Evolutionary conservation across 2,797 vertebrate genomes (phyloP).

Genomic region (Mastacembelus armatus): DNA sequence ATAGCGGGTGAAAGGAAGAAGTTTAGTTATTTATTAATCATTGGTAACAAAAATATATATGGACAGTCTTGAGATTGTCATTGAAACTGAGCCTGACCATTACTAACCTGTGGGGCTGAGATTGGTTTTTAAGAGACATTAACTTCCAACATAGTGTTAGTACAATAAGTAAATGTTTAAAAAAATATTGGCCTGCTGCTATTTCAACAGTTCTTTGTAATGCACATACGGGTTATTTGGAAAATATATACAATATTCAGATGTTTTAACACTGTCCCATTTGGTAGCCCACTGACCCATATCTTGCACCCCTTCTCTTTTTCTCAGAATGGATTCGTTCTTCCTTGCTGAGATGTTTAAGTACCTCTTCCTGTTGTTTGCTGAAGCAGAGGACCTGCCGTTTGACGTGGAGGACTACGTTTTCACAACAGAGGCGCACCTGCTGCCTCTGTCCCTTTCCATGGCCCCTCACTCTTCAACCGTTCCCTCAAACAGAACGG

Average conservation of each 20-base stretch:
- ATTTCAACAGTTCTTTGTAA: background rate
- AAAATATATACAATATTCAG: background rate
- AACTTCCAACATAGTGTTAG: too few relatives aligned
- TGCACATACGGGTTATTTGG: background rate
- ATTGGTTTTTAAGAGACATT: too few relatives aligned
- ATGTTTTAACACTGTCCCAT: background rate
- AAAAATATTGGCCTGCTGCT: background rate
- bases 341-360: conserved; percentile 99
- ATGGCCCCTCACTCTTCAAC: conserved; percentile 81
- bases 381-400: conserved; percentile 91
- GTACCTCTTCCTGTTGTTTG: conserved; percentile 96
- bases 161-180: background rate
- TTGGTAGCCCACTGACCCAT: background rate
- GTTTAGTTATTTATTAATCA: background rate
- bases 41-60: background rate
- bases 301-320: conserved; percentile 4
- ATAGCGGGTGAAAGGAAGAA: too few relatives aligned
- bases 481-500: conserved; percentile 72
- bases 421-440: conserved; percentile 98
- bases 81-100: background rate
- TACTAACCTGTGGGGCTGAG: background rate
- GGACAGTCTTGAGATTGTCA: background rate
- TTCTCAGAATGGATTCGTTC: conserved; percentile 96
- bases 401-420: conserved; percentile 98
- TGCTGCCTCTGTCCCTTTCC: conserved; percentile 95